A percentile compares a stretch with the other conserved stretches of the same genome.
Conservation (phyloP, 1,140 invertebrate genomes). For the Bombus affinis region DNA sequence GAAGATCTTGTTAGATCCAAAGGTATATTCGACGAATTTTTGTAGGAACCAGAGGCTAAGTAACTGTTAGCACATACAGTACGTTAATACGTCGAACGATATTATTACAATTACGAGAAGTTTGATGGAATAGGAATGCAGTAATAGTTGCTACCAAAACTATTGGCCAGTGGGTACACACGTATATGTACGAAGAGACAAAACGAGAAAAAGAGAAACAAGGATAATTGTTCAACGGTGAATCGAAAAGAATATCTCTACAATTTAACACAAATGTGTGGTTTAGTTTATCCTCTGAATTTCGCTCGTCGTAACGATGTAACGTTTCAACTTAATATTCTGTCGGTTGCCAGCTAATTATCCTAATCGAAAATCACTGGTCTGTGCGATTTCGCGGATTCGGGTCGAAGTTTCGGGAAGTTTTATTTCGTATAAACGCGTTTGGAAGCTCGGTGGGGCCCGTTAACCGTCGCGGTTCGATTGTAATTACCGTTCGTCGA, state of each 20-base stretch:
- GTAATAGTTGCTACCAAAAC: no score
- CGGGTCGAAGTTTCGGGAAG: constrained; percentile 23
- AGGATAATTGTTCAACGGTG: no score
- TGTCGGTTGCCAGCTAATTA: constrained; percentile 15
- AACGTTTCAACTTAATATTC: constrained; percentile 18
- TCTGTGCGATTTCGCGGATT: not conserved
- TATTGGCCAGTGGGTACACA: no score
- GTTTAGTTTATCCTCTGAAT: not conserved
- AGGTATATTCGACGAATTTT: no score
- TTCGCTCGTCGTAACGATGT: not conserved
- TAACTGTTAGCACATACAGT: no score
- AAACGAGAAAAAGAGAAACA: not conserved
- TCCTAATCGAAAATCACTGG: constrained; percentile 34
- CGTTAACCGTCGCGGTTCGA: constrained; percentile 7
- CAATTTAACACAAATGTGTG: no score
- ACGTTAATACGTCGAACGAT: no score
- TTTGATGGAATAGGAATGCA: no score
- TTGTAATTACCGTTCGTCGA: constrained; percentile 56
- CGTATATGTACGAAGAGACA: no score
- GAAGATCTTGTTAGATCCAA: no score
- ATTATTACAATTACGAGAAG: no score
- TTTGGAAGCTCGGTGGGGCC: constrained; percentile 1
- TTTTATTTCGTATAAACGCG: constrained; percentile 53
- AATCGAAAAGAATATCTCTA: not conserved
- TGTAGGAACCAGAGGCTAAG: no score